phyloP scores from a whole-genome alignment of 2,113 vertebrate genomes.

The Lycaon pictus region DNA sequence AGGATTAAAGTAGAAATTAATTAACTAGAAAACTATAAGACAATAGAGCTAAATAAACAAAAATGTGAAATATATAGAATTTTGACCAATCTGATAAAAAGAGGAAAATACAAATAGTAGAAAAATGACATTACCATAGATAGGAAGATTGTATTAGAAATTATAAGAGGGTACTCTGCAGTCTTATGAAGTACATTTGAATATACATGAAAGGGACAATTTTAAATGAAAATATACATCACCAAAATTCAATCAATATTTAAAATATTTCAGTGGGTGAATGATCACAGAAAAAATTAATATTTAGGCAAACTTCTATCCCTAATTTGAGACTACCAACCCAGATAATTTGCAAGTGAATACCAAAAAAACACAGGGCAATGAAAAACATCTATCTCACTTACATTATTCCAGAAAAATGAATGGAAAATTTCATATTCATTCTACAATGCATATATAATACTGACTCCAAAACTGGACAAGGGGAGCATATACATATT shows the following conservation, averaged over 20 bases:
- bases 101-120: neutral
- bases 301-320: neutral
- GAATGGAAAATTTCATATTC: neutral
- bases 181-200: neutral
- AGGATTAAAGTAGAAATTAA: neutral
- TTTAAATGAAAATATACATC: slow-evolving; percentile 32
- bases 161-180: neutral
- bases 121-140: neutral
- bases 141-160: neutral
- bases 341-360: neutral
- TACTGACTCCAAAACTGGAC: neutral
- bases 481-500: neutral
- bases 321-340: neutral
- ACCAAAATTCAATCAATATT: neutral
- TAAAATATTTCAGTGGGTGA: neutral
- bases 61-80: neutral
- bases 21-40: slow-evolving; percentile 7
- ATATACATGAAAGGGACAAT: neutral
- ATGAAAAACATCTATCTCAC: neutral
- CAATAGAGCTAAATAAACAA: neutral
- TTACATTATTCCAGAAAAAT: neutral
- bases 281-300: neutral
- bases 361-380: neutral
- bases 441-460: neutral
- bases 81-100: slow-evolving; percentile 23